phyloP scores from a whole-genome alignment of 2,888 invertebrate genomes.

The Drosophila anomalipes region DNA sequence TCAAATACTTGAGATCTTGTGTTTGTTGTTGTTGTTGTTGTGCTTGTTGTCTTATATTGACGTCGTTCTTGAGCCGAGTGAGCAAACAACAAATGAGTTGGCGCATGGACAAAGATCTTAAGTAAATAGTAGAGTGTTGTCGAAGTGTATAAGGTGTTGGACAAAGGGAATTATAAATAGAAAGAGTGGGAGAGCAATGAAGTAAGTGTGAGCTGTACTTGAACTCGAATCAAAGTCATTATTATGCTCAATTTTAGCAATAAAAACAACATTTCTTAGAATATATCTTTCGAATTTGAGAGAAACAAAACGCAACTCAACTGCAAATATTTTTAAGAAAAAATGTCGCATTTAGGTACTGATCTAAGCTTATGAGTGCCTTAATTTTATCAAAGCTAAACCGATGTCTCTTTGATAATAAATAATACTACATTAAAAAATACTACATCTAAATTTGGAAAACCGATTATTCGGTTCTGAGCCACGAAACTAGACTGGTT shows the following conservation, averaged over 20 bases:
- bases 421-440: not conserved
- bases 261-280: not conserved
- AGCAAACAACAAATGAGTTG: constrained; percentile 72
- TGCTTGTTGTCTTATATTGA: constrained; percentile 50
- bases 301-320: not conserved
- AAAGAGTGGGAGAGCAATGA: not conserved
- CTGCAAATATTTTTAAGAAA: not conserved
- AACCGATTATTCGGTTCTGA: not conserved
- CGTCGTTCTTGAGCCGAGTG: constrained; percentile 49
- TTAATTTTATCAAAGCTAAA: not conserved
- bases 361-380: not conserved
- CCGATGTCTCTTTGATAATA: not conserved
- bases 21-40: constrained; percentile 33
- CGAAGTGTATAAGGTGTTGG: not conserved
- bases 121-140: constrained; percentile 46
- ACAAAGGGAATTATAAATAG: not conserved
- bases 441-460: not conserved
- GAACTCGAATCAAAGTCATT: constrained; percentile 5
- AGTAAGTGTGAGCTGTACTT: constrained; percentile 2
- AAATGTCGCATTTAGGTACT: not conserved
- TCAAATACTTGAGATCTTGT: constrained; percentile 52
- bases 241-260: not conserved
- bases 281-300: not conserved
- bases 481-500: not conserved
- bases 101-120: constrained; percentile 65